These are phyloP conservation scores for Cotesia typhae DNA, from an alignment of 1,140 invertebrate genomes.

Conservation along the genomic window DNA sequence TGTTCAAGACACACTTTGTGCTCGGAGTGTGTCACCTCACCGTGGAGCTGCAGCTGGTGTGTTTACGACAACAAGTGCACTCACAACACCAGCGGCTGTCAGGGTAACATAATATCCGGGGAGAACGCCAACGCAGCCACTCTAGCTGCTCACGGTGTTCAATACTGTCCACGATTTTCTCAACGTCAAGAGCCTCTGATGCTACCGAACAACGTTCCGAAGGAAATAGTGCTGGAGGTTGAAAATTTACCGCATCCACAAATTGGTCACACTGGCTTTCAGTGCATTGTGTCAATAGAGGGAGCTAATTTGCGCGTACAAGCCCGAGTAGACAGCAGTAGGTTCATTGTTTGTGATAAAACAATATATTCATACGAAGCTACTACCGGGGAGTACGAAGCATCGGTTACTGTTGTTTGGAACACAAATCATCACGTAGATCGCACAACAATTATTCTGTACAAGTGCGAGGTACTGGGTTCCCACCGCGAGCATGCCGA, in stretches of 20 bases:
- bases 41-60: constrained; percentile 96
- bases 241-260: constrained; percentile 89
- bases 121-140: constrained; percentile 80
- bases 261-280: constrained; percentile 85
- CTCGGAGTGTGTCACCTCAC: constrained; percentile 83
- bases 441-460: constrained; percentile 87
- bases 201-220: constrained; percentile 87
- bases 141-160: constrained; percentile 76
- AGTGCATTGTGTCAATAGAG: constrained; percentile 91
- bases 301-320: constrained; percentile 88
- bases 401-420: constrained; percentile 90
- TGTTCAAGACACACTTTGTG: constrained; percentile 89
- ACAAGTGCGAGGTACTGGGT: constrained; percentile 93
- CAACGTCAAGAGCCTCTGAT: constrained; percentile 73
- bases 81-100: constrained; percentile 84
- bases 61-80: constrained; percentile 95
- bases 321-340: constrained; percentile 83
- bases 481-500: constrained; percentile 91
- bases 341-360: constrained; percentile 88
- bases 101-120: constrained; percentile 79
- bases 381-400: constrained; percentile 84
- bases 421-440: constrained; percentile 93
- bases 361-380: constrained; percentile 92
- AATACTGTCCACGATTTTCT: constrained; percentile 83
- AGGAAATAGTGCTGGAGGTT: constrained; percentile 87